These are phyloP conservation scores for Agraylea sexmaculata DNA, from an alignment of 1,140 invertebrate genomes.

Conservation along the genomic window DNA sequence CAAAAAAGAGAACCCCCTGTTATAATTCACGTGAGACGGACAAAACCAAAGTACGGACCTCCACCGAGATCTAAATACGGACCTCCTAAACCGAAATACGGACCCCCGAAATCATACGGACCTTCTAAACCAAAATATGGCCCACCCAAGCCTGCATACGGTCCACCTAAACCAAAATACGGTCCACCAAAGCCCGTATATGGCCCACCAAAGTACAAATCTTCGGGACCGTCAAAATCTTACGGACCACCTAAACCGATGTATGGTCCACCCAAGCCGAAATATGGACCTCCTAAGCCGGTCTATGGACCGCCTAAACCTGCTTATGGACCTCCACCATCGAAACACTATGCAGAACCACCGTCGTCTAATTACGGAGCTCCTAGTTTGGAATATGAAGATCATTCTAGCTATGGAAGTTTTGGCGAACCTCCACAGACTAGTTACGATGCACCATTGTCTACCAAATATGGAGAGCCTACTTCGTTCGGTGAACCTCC, in stretches of 20 bases:
- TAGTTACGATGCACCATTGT: constrained; percentile 17
- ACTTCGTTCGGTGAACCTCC: constrained; percentile 10
- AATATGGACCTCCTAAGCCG: constrained; percentile 17
- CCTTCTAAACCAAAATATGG: constrained; percentile 22
- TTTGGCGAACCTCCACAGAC: constrained; percentile 9
- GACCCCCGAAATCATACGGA: constrained; percentile 23
- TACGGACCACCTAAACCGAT: constrained; percentile 23
- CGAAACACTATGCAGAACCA: background rate
- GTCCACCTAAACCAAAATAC: constrained; percentile 20
- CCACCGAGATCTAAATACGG: constrained; percentile 14
- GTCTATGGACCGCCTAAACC: constrained; percentile 19
- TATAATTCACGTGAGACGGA: constrained; percentile 16
- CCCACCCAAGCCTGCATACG: constrained; percentile 22
- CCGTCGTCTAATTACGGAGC: constrained; percentile 12
- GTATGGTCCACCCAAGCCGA: constrained; percentile 17
- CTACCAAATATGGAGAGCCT: constrained; percentile 18
- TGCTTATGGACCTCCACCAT: constrained; percentile 16
- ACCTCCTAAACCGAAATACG: constrained; percentile 20
- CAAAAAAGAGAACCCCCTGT: constrained; percentile 18
- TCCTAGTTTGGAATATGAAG: constrained; percentile 19
- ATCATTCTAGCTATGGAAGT: constrained; percentile 13
- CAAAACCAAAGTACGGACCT: constrained; percentile 20
- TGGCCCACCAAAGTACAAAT: constrained; percentile 23
- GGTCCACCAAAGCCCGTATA: constrained; percentile 20
- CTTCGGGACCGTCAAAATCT: constrained; percentile 21